Evolutionary conservation across 35 echinoderm and acorn worm species (phyloP).

Genomic region (Anneissia japonica): DNA sequence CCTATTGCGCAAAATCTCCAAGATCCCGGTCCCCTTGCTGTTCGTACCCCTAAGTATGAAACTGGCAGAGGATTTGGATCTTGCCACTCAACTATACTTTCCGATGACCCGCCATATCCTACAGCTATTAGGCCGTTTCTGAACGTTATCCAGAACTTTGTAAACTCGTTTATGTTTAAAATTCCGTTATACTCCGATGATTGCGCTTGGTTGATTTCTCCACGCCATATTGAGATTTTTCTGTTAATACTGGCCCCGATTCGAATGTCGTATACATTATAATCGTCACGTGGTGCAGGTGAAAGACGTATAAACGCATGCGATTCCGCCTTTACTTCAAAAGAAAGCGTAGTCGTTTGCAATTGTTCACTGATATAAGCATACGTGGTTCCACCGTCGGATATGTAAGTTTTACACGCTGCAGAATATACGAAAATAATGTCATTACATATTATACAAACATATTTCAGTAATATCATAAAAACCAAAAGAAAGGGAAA

Average conservation of each 20-base stretch:
- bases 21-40: neutral
- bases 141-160: constrained; percentile 8
- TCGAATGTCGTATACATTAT: constrained; percentile 15
- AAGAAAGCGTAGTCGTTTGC: neutral
- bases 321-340: neutral
- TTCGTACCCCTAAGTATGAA: constrained; percentile 17
- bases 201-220: neutral
- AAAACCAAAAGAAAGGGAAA: neutral
- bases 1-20: constrained; percentile 10
- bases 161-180: neutral
- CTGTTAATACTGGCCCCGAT: constrained; percentile 4
- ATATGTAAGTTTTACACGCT: constrained; percentile 9
- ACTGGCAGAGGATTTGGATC: constrained; percentile 19
- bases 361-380: neutral
- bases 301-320: constrained; percentile 9
- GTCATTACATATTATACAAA: too few relatives aligned
- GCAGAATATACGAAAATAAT: neutral
- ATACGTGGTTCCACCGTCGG: neutral
- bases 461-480: too few relatives aligned
- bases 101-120: neutral
- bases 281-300: neutral
- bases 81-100: constrained; percentile 14
- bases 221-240: constrained; percentile 4
- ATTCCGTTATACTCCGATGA: neutral
- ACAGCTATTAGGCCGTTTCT: constrained; percentile 1